These are phyloP conservation scores for Scotopteryx bipunctaria DNA, from an alignment of 2,888 invertebrate genomes.

Conservation along the genomic window DNA sequence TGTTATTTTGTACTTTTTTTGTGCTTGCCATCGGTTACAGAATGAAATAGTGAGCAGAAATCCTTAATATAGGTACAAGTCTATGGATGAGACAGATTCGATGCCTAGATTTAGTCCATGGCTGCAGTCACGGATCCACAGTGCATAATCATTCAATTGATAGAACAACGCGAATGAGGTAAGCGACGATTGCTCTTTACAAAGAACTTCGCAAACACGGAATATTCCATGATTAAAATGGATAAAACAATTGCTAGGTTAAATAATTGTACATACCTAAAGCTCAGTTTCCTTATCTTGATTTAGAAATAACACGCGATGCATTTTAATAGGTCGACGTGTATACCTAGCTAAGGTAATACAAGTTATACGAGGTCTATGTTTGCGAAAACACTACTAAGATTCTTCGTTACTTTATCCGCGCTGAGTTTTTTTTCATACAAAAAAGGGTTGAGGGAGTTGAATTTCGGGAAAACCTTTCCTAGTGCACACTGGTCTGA, in stretches of 20 bases:
- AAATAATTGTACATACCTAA: constrained; percentile 19
- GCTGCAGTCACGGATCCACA: constrained; percentile 8
- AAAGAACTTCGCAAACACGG: constrained; percentile 19
- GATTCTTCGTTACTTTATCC: too few relatives aligned
- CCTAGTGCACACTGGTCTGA: too few relatives aligned
- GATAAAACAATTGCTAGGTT: constrained; percentile 20
- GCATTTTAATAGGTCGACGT: constrained; percentile 32
- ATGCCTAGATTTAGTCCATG: constrained; percentile 22
- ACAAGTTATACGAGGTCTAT: constrained; percentile 3
- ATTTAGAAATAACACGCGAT: constrained; percentile 39
- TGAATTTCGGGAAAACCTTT: too few relatives aligned
- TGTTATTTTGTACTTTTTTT: too few relatives aligned
- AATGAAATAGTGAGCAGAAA: too few relatives aligned
- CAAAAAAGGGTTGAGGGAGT: too few relatives aligned
- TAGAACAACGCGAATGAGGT: constrained; percentile 26
- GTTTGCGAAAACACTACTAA: background rate
- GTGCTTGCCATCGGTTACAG: too few relatives aligned
- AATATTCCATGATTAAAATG: constrained; percentile 25
- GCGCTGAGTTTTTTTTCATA: too few relatives aligned
- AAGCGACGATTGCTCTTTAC: constrained; percentile 24
- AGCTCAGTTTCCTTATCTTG: constrained; percentile 38
- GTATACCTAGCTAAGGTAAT: constrained; percentile 13
- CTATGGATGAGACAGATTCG: constrained; percentile 3
- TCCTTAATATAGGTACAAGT: too few relatives aligned
- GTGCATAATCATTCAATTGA: constrained; percentile 22